phyloP scores from a whole-genome alignment of 2,888 invertebrate genomes.

The Bursaphelenchus okinawaensis region DNA sequence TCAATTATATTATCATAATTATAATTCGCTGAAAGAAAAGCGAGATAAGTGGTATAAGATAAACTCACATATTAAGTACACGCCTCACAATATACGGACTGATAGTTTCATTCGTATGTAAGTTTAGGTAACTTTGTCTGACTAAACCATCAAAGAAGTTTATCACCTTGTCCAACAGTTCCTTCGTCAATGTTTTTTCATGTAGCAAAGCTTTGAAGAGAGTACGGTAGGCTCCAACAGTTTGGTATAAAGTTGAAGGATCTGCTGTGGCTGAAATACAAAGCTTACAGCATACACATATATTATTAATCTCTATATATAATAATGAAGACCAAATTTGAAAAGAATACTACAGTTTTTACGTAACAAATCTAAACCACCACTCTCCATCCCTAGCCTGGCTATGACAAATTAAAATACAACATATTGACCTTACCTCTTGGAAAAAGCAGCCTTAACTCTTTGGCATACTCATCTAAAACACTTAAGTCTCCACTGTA shows the following conservation, averaged over 20 bases:
- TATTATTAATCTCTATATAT: too few relatives aligned
- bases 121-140: conserved; percentile 33
- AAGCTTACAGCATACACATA: too few relatives aligned
- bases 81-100: conserved; percentile 33
- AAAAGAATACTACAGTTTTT: too few relatives aligned
- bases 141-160: conserved; percentile 39
- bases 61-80: conserved; percentile 29
- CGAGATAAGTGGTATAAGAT: too few relatives aligned
- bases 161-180: conserved; percentile 33
- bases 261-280: conserved; percentile 10
- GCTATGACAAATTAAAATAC: too few relatives aligned
- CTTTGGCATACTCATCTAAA: conserved; percentile 39
- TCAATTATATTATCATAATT: too few relatives aligned
- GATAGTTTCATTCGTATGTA: conserved; percentile 39
- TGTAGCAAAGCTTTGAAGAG: conserved; percentile 13
- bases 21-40: too few relatives aligned
- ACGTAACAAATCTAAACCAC: too few relatives aligned
- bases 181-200: conserved; percentile 10
- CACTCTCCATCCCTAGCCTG: too few relatives aligned
- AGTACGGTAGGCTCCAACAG: conserved; percentile 7
- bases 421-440: too few relatives aligned
- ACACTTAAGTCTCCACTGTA: conserved; percentile 13
- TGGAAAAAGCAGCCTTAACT: conserved; percentile 40
- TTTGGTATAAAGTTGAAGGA: conserved; percentile 9
- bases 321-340: too few relatives aligned